Evolutionary conservation across 2,888 invertebrate species (phyloP).

Genomic region (Pandemis corylana): DNA sequence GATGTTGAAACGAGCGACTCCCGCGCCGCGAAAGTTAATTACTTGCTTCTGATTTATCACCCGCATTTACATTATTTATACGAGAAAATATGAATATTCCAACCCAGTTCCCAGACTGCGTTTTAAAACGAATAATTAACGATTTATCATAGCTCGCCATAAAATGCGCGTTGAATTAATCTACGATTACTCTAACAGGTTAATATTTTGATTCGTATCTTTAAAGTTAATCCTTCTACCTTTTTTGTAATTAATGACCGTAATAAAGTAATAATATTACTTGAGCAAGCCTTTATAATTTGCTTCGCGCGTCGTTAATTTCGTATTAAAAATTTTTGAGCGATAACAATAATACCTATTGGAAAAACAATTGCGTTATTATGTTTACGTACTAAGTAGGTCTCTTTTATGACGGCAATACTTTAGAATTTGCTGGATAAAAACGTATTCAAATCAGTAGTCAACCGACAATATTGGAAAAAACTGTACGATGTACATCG

Average conservation of each 20-base stretch:
- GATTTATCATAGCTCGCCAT: conserved; percentile 41
- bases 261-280: conserved; percentile 14
- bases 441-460: too few species aligned
- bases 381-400: not conserved
- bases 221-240: conserved; percentile 14
- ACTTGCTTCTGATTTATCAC: conserved; percentile 45
- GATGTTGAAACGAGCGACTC: conserved; percentile 46
- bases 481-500: too few species aligned
- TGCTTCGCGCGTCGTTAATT: conserved; percentile 37
- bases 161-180: conserved; percentile 39
- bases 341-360: not conserved
- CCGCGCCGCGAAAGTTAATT: conserved; percentile 48
- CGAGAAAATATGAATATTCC: conserved; percentile 40
- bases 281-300: conserved; percentile 22
- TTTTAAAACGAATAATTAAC: conserved; percentile 41
- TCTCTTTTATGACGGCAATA: not conserved
- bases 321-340: conserved; percentile 28
- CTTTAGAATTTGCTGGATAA: too few species aligned
- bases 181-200: conserved; percentile 26
- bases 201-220: conserved; percentile 35
- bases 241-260: conserved; percentile 25
- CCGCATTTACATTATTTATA: conserved; percentile 43
- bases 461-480: too few species aligned
- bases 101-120: conserved; percentile 39
- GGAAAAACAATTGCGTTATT: conserved; percentile 3